Base-by-base conservation (phyloP, 2,888 invertebrate species). In the Myopa testacea region DNA sequence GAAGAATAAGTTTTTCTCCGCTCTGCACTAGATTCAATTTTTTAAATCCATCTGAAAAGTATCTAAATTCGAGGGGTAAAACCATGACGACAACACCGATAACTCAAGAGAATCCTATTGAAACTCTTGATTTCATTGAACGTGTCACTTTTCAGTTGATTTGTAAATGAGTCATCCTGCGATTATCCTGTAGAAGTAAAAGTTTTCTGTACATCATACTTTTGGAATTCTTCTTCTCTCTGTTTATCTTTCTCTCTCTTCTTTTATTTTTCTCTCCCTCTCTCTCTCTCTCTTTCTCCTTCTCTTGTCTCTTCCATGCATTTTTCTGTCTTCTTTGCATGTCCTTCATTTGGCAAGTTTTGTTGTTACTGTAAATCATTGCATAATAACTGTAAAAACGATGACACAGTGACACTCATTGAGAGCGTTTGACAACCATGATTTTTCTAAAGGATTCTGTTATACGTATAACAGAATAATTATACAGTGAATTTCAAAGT, bases 351-450 rank as follows among this genome's bases (percentile, higher is more conserved):
- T 34, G 76, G 80, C 40, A 38, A 67, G 16, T 5, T 69, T 60
- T 69, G 62, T 60, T 69, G 62, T 55, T 79, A 80, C 80, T 82
- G 82, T 84, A 84, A 37, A 83, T 82, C 82, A 82, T 86, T 86
- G 86, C 85, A 86, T 86, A 80, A 79, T 73, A 80, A 79, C 75
- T 72, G 26, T 76, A 72, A 72, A 70, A 72, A 76, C 78, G 82
- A 81, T 86, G 87, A 87, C 87, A 87, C 86, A 87, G 85, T 87
- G 87, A 87, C 87, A 86, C 85, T 85, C 82, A 84, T 86, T 81
- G 84, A 80, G 82, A 81, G 82, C 77, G 76, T 10, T 8, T 2
- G 40, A 37, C 37, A 4, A 45, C 26, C 26, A 26, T 26, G 26
- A 19, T 38, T 67, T 7, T 67, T 14, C 37, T 6, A 70, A 78